phyloP scores from a whole-genome alignment of 2,888 invertebrate genomes.

The Lepidochrysops patricia region DNA sequence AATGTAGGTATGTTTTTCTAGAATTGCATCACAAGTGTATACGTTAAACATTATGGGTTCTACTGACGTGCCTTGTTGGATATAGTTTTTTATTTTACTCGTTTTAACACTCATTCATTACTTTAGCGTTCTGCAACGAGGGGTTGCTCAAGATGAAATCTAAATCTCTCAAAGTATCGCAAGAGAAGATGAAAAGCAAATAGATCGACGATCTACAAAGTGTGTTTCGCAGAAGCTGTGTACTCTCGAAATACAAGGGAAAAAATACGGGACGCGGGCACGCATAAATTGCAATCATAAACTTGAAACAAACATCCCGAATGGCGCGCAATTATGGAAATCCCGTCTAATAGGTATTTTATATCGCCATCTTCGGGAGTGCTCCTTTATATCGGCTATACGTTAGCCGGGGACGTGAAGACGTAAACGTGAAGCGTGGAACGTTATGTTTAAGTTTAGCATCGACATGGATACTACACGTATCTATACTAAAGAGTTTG shows the following conservation, averaged over 20 bases:
- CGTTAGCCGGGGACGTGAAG: conserved; percentile 13
- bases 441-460: neutral
- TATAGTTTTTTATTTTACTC: neutral
- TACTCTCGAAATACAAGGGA: neutral
- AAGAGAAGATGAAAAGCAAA: neutral
- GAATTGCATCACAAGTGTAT: neutral
- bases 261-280: conserved; percentile 30
- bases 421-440: conserved; percentile 3
- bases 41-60: neutral
- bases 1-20: neutral
- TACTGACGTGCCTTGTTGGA: neutral
- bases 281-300: conserved; percentile 36
- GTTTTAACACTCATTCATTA: neutral
- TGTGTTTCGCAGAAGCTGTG: neutral
- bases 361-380: conserved; percentile 22
- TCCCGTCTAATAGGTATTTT: conserved; percentile 31
- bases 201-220: neutral
- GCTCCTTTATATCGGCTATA: conserved; percentile 13
- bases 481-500: too few species aligned
- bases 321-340: conserved; percentile 35
- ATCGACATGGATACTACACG: neutral
- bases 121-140: neutral
- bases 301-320: conserved; percentile 35
- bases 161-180: neutral
- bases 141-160: neutral